Base-by-base conservation (phyloP, 2,888 invertebrate species). In the Drosophila meridionalis region DNA sequence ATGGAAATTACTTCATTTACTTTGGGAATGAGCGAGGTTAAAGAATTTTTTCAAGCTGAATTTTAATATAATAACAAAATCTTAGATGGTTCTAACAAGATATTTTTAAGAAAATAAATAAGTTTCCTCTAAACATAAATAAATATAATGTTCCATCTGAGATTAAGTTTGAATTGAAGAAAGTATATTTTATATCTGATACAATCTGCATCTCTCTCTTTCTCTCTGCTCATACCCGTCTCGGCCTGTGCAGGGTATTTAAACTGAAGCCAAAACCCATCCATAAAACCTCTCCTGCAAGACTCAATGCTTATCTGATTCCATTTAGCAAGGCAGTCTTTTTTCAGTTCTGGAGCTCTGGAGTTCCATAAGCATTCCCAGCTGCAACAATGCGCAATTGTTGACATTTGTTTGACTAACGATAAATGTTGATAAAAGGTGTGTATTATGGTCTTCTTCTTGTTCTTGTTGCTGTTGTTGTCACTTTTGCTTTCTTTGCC, bases 381-480 rank as follows among this genome's bases (percentile, higher is more conserved):
- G 87, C 81, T 84, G 89, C 87, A 84, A 89, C 77, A 84, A 84
- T 89, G 89, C 79, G 82, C 84, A 89, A 84, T 84, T 89, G 84
- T 89, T 89, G 84, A 84, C 84, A 87, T 81, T 84, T 89, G 87
- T 81, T 83, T 83, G 82, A 79, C 84, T 79, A 87, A 81, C 84
- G 82, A 84, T 89, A 87, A 84, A 81, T 76, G 63, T 82, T 75
- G 75, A 82, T 82, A 78, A 80, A 82, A 75, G 76, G 82, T 76
- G 72, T 68, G 76, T 80, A 61, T 62, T 74, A 67, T 76, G n/a
- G 1, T 38, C 36, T n/a, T 56, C 5, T 20, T 52, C n/a, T 32
- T 14, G 40, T 53, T 76, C 62, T 76, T 62, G 9, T 56, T 64
- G 47, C 28, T 57, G 48, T 68, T 73, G 50, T 68, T 69, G 42